Evolutionary conservation across 2,888 invertebrate species (phyloP), one percentile per base, ranked within the genome.

Genomic region (Drosophila paranaensis): DNA sequence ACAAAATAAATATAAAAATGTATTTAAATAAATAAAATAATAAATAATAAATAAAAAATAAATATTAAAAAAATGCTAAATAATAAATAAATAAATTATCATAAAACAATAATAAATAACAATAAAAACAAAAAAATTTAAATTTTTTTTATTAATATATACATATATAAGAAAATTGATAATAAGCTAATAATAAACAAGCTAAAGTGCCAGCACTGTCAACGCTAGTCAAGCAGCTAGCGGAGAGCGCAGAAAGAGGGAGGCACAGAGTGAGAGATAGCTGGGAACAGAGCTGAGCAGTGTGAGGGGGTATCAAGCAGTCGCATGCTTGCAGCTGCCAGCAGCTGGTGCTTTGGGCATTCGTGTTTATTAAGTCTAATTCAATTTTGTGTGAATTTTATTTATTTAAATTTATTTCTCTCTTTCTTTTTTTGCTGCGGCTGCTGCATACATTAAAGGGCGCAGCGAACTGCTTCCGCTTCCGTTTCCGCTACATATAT

Each of bases 331-430:
- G 37, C 74, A 77, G 74, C 55, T 77, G 76, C 50, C 39, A 46
- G 48, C 78, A 78, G 78, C 75, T 60, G 73, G 60, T 58, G 61
- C 57, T 67, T 40, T 46, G 63, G 64, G 61, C 70, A 73, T 76
- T 74, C 56, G 63, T 77, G 72, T 84, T 79, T 85, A 82, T 85
- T 85, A 82, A 79, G 79, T 79, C 81, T 77, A 88, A 85, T 88
- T 85, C 82, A 85, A 85, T 85, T 88, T 71, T 74, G 79, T 69
- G 81, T 79, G 79, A 75, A 79, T 79, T 82, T 74, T 73, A 77
- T 77, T 73, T 54, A 35, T 50, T 53, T 35, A 10, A 20, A 35
- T 35, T 53, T 37, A 37, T 20, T 20, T n/a, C n/a, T n/a, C n/a
- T n/a, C n/a, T n/a, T n/a, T n/a, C n/a, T n/a, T n/a, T n/a, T 25